Base-by-base conservation (phyloP, 2,113 vertebrate genomes). In the Colistium nudipinnis region DNA sequence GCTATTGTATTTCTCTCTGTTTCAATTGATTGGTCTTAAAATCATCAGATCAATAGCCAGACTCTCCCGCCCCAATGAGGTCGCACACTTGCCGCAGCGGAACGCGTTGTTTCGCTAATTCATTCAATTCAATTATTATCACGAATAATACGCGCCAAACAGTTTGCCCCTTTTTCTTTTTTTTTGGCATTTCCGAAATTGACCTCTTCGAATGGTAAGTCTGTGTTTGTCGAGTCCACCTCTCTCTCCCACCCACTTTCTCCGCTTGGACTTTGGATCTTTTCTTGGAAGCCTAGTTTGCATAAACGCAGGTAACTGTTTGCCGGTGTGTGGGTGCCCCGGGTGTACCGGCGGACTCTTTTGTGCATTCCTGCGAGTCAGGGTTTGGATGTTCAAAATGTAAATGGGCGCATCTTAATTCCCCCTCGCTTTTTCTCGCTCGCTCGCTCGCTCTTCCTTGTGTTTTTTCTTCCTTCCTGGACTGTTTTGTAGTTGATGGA, bases 331-430 rank as follows among this genome's bases (percentile, higher is more conserved):
- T 80, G 41, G 62, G 53, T 74, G 48, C 48, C 20, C 17, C 20
- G 6, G 7, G 6, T 38, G 35, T n/a, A n/a, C n/a, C 31, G 4
- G 31, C 9, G 31, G 31, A 33, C 31, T 33, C 4, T 33, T 33
- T 33, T 20, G 3, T 9, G 1, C 14, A 6, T 41, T 62, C 53
- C 33, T 35, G 52, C 67, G 74, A 73, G 31, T 73, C 77, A 65
- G 43, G 35, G n/a, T n/a, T n/a, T 53, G 57, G 67, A 71, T 55
- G 22, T 59, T 24, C 47, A 22, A 71, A 72, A 80, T 72, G 54
- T 55, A 53, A 63, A 69, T 66, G 10, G 63, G 86, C 80, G 71
- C 74, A 74, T 85, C 68, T 57, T 31, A 47, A 74, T 70, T 38
- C 44, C 70, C 75, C 44, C 48, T 28, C 31, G 11, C 55, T 59